Evolutionary conservation across 2,888 invertebrate genomes (phyloP).

Genomic region (Mythimna loreyi): DNA sequence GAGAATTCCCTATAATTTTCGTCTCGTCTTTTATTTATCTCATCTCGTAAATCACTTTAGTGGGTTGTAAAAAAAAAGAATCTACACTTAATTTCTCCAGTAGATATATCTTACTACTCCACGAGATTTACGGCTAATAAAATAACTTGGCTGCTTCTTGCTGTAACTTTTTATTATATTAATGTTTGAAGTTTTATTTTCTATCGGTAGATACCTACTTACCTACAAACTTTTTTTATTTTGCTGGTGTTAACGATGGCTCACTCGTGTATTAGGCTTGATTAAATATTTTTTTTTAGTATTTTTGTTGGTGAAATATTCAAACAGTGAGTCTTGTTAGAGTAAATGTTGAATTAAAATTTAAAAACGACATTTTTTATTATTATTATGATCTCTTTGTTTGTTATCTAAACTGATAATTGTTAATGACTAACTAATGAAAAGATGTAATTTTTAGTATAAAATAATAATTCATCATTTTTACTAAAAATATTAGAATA

Average conservation of each 20-base stretch:
- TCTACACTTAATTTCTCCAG: slow-evolving; percentile 61
- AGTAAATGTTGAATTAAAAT: no score
- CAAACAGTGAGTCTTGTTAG: no score
- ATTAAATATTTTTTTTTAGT: neutral
- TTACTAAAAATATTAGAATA: no score
- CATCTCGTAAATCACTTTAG: slow-evolving; percentile 62
- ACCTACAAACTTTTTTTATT: slow-evolving; percentile 11
- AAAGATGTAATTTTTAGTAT: no score
- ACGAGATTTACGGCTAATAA: slow-evolving; percentile 63
- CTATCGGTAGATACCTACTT: slow-evolving; percentile 5
- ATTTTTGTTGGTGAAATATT: neutral
- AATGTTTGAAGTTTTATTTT: slow-evolving; percentile 54
- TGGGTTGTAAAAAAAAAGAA: slow-evolving; percentile 60
- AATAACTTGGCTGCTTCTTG: slow-evolving; percentile 57
- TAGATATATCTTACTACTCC: slow-evolving; percentile 57
- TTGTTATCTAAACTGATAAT: no score
- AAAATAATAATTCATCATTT: no score
- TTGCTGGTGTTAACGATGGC: neutral
- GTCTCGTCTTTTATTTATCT: slow-evolving; percentile 58
- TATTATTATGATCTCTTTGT: no score
- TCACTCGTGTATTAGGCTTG: slow-evolving; percentile 1
- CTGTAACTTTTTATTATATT: slow-evolving; percentile 56
- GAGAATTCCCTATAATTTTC: slow-evolving; percentile 54
- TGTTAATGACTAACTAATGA: no score
- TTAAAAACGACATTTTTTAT: no score